Evolutionary conservation across 1,140 invertebrate genomes (phyloP).

Genomic region (Anastatus disparis): DNA sequence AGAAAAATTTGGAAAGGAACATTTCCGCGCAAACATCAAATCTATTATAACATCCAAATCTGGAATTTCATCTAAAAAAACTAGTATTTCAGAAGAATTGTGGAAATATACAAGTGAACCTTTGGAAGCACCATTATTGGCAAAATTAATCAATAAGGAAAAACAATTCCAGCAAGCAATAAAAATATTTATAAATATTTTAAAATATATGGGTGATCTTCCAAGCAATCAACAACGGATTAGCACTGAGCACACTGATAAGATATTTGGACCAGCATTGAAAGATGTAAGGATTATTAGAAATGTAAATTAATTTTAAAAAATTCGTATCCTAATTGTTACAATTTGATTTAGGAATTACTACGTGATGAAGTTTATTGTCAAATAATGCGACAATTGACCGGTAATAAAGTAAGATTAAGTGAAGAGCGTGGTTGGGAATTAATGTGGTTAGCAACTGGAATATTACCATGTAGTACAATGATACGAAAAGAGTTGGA

Average conservation of each 20-base stretch:
- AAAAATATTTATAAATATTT: slow-evolving; percentile 79
- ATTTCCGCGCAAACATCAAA: slow-evolving; percentile 75
- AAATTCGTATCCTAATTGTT: slow-evolving; percentile 18
- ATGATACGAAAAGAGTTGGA: slow-evolving; percentile 71
- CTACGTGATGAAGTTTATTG: slow-evolving; percentile 93
- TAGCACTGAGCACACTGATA: slow-evolving; percentile 84
- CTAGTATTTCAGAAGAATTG: slow-evolving; percentile 72
- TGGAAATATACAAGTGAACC: slow-evolving; percentile 88
- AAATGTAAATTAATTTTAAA: background rate
- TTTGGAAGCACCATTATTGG: slow-evolving; percentile 85
- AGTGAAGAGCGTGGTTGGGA: slow-evolving; percentile 95
- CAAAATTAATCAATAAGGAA: slow-evolving; percentile 81
- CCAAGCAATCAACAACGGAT: slow-evolving; percentile 78
- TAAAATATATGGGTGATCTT: slow-evolving; percentile 97
- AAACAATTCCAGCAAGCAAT: slow-evolving; percentile 80
- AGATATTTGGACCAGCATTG: slow-evolving; percentile 86
- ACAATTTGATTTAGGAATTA: slow-evolving; percentile 69
- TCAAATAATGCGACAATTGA: slow-evolving; percentile 94
- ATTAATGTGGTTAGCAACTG: slow-evolving; percentile 90
- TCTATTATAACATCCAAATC: slow-evolving; percentile 39
- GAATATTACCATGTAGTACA: slow-evolving; percentile 81
- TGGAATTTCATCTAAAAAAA: slow-evolving; percentile 70
- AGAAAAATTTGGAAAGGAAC: slow-evolving; percentile 82
- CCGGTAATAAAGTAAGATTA: slow-evolving; percentile 81
- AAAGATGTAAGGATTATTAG: slow-evolving; percentile 71